Evolutionary conservation across 2,888 invertebrate genomes (phyloP), one percentile per base, ranked within the genome.

Genomic region (Chrysodeixis includens): DNA sequence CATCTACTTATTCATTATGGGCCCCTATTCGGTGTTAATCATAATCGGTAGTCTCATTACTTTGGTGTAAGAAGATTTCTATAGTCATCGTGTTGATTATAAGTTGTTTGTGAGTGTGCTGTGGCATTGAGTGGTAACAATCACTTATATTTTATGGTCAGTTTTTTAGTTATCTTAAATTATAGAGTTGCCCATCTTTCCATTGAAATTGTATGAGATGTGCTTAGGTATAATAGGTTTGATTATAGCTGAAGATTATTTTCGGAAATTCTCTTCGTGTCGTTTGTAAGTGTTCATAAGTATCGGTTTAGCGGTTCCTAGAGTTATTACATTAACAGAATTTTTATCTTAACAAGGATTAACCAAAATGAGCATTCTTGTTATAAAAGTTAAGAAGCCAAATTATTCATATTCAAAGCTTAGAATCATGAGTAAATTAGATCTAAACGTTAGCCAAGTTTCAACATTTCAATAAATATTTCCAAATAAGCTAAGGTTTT

Each of bases 1-100:
- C 93, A 94, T 94, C 93, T 90, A 93, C 93, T 94, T 93, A 93
- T 93, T 92, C 91, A 93, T 93, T 93, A 93, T 92, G 88, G 86
- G 84, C 86, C 88, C 92, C 92, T 91, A 92, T 93, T 93, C 90
- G 88, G 86, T 91, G 93, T 93, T 91, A 93, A 94, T 93, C 92
- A 92, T 93, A 93, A 93, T 92, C 92, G 87, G 86, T 84, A 88
- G 87, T 89, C 89, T 88, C 87, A 86, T 86, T 87, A 86, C 83
- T 82, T 82, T 74, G 84, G 82, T 82, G 82, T 86, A 83, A 83
- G 84, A 77, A 83, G 86, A 83, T 83, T 86, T 82, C 81, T 84
- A 80, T 72, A 84, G 84, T 83, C 83, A 83, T 80, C 82, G 76
- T 79, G 74, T 74, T 83, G 85, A 86, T 84, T 86, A 87, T 80